Evolutionary conservation across 2,797 vertebrate genomes (phyloP), one percentile per base, ranked within the genome.

Genomic region (Sphenodon punctatus): DNA sequence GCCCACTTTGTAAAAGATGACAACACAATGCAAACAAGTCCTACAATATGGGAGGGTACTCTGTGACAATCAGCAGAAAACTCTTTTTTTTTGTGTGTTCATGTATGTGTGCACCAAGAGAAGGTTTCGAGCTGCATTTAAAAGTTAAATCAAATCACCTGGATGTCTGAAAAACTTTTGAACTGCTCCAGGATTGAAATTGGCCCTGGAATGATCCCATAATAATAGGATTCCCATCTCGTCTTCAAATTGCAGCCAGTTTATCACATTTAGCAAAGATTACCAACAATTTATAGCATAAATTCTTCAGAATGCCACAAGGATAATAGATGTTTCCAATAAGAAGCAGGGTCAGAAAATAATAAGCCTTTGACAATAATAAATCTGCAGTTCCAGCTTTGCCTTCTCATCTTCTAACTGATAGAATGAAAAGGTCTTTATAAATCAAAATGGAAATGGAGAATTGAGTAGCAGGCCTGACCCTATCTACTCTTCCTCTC

Each of bases 391-490:
- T 20, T 8, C 23, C 39, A 68, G 49, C 12, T 67, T 59, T 74
- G 46, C 38, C 64, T n/a, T n/a, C 19, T 34, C 43, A 73, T n/a
- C 45, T 73, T 45, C 36, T 20, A 59, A 42, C 34, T 66, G 49
- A 79, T 61, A 64, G 32, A 73, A 42, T 48, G 27, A 79, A 86
- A 74, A 36, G 34, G 7, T 39, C 38, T 56, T 43, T 60, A 78
- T 60, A 86, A 82, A 90, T 90, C 76, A 86, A 84, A 86, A 72
- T 39, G 32, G 34, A 69, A 90, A 76, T 10, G 63, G 49, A 71
- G 53, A 76, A 30, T 4, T 46, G 34, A 80, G 7, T 65, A 70
- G 42, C n/a, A 81, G 70, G 55, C 75, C 22, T 75, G 36, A 58
- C 27, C 17, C 61, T 45, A 6, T 45, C n/a, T 80, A 11, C 66